Evolutionary conservation across 53 echinoderm and acorn worm species (phyloP).

Genomic region (Actinopyga echinites): DNA sequence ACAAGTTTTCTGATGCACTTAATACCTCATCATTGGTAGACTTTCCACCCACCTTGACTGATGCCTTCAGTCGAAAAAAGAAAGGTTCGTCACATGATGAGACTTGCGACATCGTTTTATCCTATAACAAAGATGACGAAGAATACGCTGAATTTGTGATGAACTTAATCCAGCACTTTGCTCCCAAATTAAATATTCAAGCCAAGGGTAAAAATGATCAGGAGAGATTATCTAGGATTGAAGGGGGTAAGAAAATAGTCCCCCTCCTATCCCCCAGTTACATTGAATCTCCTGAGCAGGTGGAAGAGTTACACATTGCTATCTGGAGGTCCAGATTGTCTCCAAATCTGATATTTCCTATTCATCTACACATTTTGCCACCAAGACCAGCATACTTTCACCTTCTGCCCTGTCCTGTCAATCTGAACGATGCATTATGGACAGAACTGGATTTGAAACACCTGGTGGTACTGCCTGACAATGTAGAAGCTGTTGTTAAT

Average conservation of each 20-base stretch:
- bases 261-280: constrained; percentile 82
- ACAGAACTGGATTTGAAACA: constrained; percentile 45
- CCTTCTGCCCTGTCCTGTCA: constrained; percentile 55
- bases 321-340: constrained; percentile 71
- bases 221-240: constrained; percentile 61
- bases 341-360: constrained; percentile 59
- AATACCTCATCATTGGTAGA: too few species aligned
- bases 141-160: constrained; percentile 52
- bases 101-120: constrained; percentile 46
- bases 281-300: constrained; percentile 66
- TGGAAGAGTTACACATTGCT: constrained; percentile 89
- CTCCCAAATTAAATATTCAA: constrained; percentile 35
- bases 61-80: neutral
- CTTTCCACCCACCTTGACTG: constrained; percentile 8
- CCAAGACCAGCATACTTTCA: constrained; percentile 81
- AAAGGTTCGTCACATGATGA: neutral
- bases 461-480: neutral
- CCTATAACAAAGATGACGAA: constrained; percentile 49
- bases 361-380: constrained; percentile 72
- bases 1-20: constrained; percentile 12
- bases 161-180: constrained; percentile 19
- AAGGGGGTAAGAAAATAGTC: constrained; percentile 57
- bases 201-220: constrained; percentile 49
- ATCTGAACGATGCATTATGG: constrained; percentile 69
- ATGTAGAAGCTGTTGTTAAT: neutral